Evolutionary conservation across 1,140 invertebrate species (phyloP), one percentile per base, ranked within the genome.

Genomic region (Dolichoris vasculosae): DNA sequence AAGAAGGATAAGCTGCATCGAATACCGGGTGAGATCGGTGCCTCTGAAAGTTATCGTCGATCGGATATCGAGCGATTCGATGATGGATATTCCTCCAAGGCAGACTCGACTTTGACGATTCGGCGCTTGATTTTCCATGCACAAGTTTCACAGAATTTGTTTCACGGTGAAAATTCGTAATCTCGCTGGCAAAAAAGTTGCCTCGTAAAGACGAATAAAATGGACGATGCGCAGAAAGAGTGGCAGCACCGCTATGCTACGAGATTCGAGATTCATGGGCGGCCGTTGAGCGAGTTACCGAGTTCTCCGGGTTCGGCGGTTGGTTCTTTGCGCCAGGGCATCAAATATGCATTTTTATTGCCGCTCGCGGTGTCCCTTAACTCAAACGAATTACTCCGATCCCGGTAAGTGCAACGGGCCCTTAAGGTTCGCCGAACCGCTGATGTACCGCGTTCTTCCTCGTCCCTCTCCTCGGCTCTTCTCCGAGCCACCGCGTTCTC

Each of bases 361-460:
- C 82, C 87, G 80, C 81, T 76, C 84, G 87, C 81, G 35, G 38
- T 82, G 87, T 88, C 79, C 86, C 88, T 88, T 90, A 90, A 90
- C 87, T 90, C 88, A 89, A 89, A 90, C 87, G 87, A 89, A 90
- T 89, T 87, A 88, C 89, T 81, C 84, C 86, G 83, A 89, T 89
- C 83, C 87, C 26, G 20, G 87, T 88, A 89, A 89, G 87, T 88
- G 88, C 88, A 87, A 85, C 86, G 69, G 51, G 55, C 85, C 85
- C 77, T 83, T 75, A 73, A 64, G 64, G 2, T 86, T 71, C 64
- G 76, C 35, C 64, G 4, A 59, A 79, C 71, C 82, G 20, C 64
- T 86, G 63, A 80, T 73, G 48, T 73, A 73, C 79, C 32, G 35
- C 40, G 1, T 32, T 71, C 26, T 59, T n/a, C 55, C n/a, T 23